Base-by-base conservation (phyloP, 2,113 vertebrate species). In the Heteronetta atricapilla region DNA sequence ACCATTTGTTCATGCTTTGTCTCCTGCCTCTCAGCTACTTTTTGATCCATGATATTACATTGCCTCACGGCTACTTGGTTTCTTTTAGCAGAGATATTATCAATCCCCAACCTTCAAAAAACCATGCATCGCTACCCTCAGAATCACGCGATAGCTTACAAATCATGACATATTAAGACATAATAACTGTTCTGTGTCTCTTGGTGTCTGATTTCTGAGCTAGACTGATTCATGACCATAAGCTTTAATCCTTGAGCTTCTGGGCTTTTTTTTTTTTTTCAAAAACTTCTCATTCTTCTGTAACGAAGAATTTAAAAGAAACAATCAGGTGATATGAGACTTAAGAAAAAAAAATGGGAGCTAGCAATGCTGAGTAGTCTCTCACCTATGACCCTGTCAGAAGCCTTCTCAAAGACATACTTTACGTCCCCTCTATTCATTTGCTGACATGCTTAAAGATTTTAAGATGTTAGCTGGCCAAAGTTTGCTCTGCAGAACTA, bases 21-120 rank as follows among this genome's bases (percentile, higher is more conserved):
- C 73, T 91, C 79, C 73, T 83, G 90, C 91, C 88, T 94, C 90
- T 95, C 82, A 93, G 88, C 72, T 88, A 91, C 70, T 91, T 96
- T 90, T 95, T 95, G 88, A 95, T 88, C 82, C 82, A 86, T 38
- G 36, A 75, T 91, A 95, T 83, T 91, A 93, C 91, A 88, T 48
- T 90, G 76, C 82, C 94, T 93, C 60, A 91, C 1, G 0, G 90
- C 82, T 88, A 94, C 85, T 68, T 81, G 33, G 48, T 78, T 96
- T 96, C 76, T 90, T 81, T 95, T 64, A 81, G 56, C 36, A 60
- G 48, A 85, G 40, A 88, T n/a, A 83, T 21, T 95, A 93, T 94
- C 91, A 93, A 90, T 91, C 76, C 88, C 67, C 60, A 88, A 7
- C 48, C 48, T 95, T 91, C 85, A 88, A 78, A 88, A 94, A 84